Evolutionary conservation across 2,888 invertebrate genomes (phyloP), one percentile per base, ranked within the genome.

Genomic region (Tenthredo distinguenda): DNA sequence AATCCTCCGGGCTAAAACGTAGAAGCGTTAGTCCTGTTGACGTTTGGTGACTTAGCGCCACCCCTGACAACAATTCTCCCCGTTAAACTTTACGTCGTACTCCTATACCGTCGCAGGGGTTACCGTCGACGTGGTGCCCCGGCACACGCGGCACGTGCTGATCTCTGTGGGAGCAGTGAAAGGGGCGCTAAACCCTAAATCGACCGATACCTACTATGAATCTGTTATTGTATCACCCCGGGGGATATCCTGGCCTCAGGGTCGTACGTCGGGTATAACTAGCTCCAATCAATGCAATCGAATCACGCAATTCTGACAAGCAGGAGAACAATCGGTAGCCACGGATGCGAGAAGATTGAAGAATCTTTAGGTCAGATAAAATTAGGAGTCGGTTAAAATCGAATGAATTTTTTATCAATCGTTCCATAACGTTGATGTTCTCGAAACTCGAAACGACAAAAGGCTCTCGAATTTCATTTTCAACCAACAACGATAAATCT

Each of bases 111-210:
- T 62, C 55, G 68, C n/a, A 26, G 31, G 65, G 62, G 68, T 26
- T 47, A 34, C 68, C 76, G 68, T 68, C 65, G 83, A 83, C 81
- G 81, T 40, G 34, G 71, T 50, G 81, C 83, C 83, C 37, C 58
- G 81, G 71, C 71, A 83, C 65, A 71, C 83, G 83, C 72, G 92
- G 89, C 93, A 93, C 93, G 93, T 93, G 93, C 90, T 85, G 90
- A 90, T 93, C 91, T 91, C 91, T 91, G 91, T 92, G 93, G 90
- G 91, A 91, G 92, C 90, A 89, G 90, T 91, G 90, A 87, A 88
- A 88, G 86, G 87, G 90, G 90, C 89, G 90, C 90, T 88, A 87
- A 90, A 90, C 89, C 89, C 83, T 83, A 83, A 83, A 83, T 83
- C 83, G 83, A 83, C 83, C 83, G 83, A 83, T 83, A 88, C 87